Evolutionary conservation across 2,888 invertebrate species (phyloP), one percentile per base, ranked within the genome.

Genomic region (Syrphus vitripennis): DNA sequence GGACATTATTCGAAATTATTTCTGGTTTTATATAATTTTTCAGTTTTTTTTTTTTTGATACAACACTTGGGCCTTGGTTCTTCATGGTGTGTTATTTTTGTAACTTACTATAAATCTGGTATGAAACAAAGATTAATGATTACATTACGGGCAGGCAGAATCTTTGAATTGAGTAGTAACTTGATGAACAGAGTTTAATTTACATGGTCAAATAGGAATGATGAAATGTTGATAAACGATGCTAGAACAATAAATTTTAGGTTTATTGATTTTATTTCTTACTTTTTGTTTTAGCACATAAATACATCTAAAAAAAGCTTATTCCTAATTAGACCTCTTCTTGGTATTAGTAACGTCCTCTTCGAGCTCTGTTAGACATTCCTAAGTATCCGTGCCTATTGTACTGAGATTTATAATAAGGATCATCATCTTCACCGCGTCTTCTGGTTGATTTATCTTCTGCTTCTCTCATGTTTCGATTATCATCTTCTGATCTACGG

Each of bases 361-460:
- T 59, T 2, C 19, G 9, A 9, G 31, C 21, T 12, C 59, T 24
- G 7, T 34, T 19, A 0, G 45, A 31, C 24, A 31, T 53, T 45
- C 57, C 42, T 0, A 42, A 7, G n/a, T 4, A 42, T 6, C 42
- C 12, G 0, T 19, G 3, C 14, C 24, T 16, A 9, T 0, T 3
- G 6, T 48, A 37, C 4, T 65, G 19, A 19, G 42, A 45, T 16
- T 21, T 71, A n/a, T 67, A 72, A 26, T 83, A 74, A 0, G 77
- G 78, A 29, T 78, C 83, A 19, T 74, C 75, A 48, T 79, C 74
- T 1, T 34, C 21, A 57, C 5, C 0, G 12, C 19, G 31, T 2
- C 31, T n/a, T 57, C 34, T 57, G 0, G 19, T 12, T 0, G 19
- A 34, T 2, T 34, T n/a, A 34, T 55, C 31, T 31, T 74, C 65